Evolutionary conservation across 2,888 invertebrate species (phyloP).

Genomic region (Galerucella calmariensis): DNA sequence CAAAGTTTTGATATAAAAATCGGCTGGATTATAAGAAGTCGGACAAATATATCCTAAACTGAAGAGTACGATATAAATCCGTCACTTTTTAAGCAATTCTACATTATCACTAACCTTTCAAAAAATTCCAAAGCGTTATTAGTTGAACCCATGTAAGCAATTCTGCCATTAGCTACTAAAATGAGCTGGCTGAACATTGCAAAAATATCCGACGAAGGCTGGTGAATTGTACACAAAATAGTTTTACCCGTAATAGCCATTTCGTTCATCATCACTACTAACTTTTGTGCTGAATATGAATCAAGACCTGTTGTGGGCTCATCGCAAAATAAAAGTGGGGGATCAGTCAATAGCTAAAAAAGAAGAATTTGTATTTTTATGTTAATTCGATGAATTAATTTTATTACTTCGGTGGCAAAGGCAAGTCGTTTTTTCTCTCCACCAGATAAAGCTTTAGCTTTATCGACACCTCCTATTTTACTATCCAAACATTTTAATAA

Average conservation of each 20-base stretch:
- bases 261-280: conserved; percentile 77
- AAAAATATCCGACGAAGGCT: conserved; percentile 90
- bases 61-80: conserved; percentile 39
- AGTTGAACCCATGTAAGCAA: conserved; percentile 84
- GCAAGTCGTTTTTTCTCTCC: conserved; percentile 93
- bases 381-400: conserved; percentile 19
- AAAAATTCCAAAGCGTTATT: conserved; percentile 76
- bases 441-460: conserved; percentile 86
- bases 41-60: conserved; percentile 83
- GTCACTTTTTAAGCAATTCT: too few relatives aligned
- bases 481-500: conserved; percentile 77
- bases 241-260: conserved; percentile 84
- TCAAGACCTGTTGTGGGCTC: conserved; percentile 96
- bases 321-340: conserved; percentile 92
- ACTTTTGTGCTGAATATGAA: conserved; percentile 89
- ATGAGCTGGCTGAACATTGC: conserved; percentile 83
- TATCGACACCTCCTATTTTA: conserved; percentile 81
- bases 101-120: conserved; percentile 68
- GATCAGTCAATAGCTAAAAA: conserved; percentile 83
- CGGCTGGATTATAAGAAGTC: conserved; percentile 87
- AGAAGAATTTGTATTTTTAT: conserved; percentile 11
- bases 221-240: conserved; percentile 93
- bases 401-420: conserved; percentile 87
- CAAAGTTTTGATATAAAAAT: conserved; percentile 86
- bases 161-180: conserved; percentile 86